A percentile compares a stretch with the other conserved stretches of the same genome.
Evolutionary conservation across 1,140 invertebrate genomes (phyloP).

Genomic region (Aphelenchoides avenae): DNA sequence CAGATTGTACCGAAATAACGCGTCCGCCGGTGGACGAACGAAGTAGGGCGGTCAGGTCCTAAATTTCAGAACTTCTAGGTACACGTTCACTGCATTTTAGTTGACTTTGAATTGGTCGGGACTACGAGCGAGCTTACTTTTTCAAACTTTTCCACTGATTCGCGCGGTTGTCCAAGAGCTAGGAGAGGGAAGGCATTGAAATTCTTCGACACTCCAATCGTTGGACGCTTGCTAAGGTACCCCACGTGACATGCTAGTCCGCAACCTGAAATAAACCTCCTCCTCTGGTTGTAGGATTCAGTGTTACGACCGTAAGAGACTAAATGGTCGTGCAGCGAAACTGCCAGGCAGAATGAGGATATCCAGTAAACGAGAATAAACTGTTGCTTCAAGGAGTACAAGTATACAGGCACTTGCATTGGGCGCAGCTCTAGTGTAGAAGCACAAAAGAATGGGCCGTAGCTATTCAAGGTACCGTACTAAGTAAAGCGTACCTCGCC

Average conservation of each 20-base stretch:
- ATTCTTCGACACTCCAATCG: constrained; percentile 39
- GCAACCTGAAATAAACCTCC: constrained; percentile 26
- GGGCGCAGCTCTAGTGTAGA: too few relatives aligned
- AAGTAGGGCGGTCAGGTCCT: too few relatives aligned
- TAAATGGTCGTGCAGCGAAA: too few relatives aligned
- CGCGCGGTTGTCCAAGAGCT: constrained; percentile 3
- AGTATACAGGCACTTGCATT: too few relatives aligned
- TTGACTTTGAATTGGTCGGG: background rate
- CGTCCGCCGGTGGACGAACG: too few relatives aligned
- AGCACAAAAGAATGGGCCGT: background rate
- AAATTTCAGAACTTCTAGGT: too few relatives aligned
- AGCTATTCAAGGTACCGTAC: too few relatives aligned
- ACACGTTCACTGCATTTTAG: too few relatives aligned
- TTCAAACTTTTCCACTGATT: constrained; percentile 1
- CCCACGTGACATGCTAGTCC: constrained; percentile 37
- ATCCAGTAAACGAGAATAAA: background rate
- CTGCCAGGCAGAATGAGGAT: background rate
- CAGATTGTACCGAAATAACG: too few relatives aligned
- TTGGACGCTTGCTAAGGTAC: constrained; percentile 5
- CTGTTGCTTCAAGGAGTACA: constrained; percentile 1
- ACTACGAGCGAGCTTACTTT: background rate
- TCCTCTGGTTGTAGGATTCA: too few relatives aligned
- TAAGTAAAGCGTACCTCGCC: constrained; percentile 16
- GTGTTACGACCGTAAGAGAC: too few relatives aligned
- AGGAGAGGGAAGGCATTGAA: constrained; percentile 23